Percentiles rank a stretch among this genome's conserved stretches.
These are phyloP conservation scores for Sinonovacula constricta DNA, from an alignment of 1,140 invertebrate species.

Conservation along the genomic window DNA sequence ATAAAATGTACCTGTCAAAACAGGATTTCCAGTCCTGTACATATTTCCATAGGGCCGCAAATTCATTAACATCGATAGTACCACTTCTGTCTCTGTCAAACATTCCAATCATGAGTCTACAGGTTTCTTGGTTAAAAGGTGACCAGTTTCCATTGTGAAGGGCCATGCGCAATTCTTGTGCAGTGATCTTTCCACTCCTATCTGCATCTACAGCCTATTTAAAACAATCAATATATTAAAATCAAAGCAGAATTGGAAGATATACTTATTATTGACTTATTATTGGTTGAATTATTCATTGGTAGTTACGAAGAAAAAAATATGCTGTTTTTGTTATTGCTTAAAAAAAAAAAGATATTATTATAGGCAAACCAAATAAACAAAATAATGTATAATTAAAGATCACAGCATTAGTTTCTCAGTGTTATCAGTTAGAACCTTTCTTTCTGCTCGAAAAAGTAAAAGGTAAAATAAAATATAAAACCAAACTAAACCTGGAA, in stretches of 20 bases:
- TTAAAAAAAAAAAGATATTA: neutral
- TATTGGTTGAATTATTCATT: neutral
- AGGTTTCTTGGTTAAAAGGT: slow-evolving; percentile 90
- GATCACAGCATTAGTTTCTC: too few relatives aligned
- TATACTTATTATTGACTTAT: neutral
- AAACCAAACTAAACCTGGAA: slow-evolving; percentile 45
- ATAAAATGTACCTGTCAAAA: slow-evolving; percentile 84
- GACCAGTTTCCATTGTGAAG: slow-evolving; percentile 92
- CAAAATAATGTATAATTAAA: too few relatives aligned
- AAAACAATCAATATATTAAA: slow-evolving; percentile 29
- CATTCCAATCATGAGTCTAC: slow-evolving; percentile 87
- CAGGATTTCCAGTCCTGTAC: slow-evolving; percentile 98
- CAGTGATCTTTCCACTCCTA: slow-evolving; percentile 89
- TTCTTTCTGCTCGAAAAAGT: too few relatives aligned
- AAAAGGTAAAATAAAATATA: too few relatives aligned
- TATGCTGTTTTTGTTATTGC: neutral
- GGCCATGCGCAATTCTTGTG: slow-evolving; percentile 88
- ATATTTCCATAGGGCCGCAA: slow-evolving; percentile 98
- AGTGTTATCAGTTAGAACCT: too few relatives aligned
- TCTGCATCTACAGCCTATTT: slow-evolving; percentile 87
- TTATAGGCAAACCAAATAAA: too few relatives aligned
- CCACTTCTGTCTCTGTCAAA: slow-evolving; percentile 84
- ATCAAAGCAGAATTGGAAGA: neutral
- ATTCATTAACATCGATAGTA: slow-evolving; percentile 95
- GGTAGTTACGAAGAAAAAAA: neutral